Percentiles rank a stretch among this genome's conserved stretches.
phyloP scores from a whole-genome alignment of 2,797 vertebrate genomes.

The Cynopterus sphinx region DNA sequence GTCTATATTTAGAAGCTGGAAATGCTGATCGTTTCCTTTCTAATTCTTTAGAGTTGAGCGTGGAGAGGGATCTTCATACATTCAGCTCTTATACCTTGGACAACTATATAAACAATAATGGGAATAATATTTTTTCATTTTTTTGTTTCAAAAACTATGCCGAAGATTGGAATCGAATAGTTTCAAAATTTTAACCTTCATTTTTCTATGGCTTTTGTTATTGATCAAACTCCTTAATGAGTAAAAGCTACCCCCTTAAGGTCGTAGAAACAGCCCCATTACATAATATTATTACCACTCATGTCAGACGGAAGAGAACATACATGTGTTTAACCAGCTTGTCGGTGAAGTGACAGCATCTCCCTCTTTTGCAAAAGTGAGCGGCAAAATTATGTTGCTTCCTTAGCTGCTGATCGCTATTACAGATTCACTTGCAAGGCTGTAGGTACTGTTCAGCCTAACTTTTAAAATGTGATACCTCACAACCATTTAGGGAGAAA shows the following conservation, averaged over 20 bases:
- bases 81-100: neutral
- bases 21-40: slow-evolving; percentile 25
- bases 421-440: neutral
- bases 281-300: neutral
- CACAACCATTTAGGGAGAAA: neutral
- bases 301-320: neutral
- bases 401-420: neutral
- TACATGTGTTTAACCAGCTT: neutral
- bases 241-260: neutral
- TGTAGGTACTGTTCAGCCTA: neutral
- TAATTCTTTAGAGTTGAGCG: neutral
- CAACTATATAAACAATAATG: neutral
- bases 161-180: neutral
- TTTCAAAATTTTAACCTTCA: neutral
- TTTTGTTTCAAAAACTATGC: neutral
- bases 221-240: neutral
- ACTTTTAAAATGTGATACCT: neutral
- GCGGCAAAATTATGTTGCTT: neutral
- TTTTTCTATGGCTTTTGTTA: neutral
- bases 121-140: neutral
- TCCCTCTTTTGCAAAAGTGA: neutral
- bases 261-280: neutral
- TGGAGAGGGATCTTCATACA: neutral
- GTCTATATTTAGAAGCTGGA: slow-evolving; percentile 31
- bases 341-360: neutral